Conservation (phyloP, 2,888 invertebrate genomes). For the Eristalis pertinax region DNA sequence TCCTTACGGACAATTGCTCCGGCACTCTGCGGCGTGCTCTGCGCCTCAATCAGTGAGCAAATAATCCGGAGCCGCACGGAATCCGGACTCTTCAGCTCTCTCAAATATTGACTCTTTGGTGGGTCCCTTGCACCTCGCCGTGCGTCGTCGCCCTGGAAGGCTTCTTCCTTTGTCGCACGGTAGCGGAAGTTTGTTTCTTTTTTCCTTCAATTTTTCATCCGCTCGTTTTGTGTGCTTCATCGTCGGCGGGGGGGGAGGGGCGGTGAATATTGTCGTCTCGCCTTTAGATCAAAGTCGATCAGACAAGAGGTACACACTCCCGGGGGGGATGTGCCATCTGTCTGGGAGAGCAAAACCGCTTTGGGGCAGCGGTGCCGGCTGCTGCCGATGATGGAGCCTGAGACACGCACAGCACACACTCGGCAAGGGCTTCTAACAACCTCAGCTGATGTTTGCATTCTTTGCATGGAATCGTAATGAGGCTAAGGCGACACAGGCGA, state of each 20-base stretch:
- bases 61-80: conserved; percentile 53
- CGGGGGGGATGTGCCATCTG: conserved; percentile 19
- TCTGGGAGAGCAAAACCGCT: conserved; percentile 44
- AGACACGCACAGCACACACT: conserved; percentile 13
- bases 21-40: conserved; percentile 26
- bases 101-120: conserved; percentile 70
- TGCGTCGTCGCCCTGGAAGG: conserved; percentile 3
- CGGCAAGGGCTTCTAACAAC: conserved; percentile 36
- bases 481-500: conserved; percentile 35
- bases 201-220: background rate
- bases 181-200: background rate
- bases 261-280: background rate
- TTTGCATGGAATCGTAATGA: conserved; percentile 54
- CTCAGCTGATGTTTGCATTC: conserved; percentile 40
- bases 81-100: conserved; percentile 11
- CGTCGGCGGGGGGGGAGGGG: conserved; percentile 2
- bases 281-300: conserved; percentile 69
- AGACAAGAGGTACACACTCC: conserved; percentile 31
- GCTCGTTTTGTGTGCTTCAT: background rate
- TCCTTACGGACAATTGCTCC: conserved; percentile 65
- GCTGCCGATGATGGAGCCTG: too few species aligned
- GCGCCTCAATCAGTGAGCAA: conserved; percentile 63
- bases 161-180: background rate
- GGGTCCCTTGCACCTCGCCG: conserved; percentile 36
- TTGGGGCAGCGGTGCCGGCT: conserved; percentile 15